Evolutionary conservation across 2,113 vertebrate genomes (phyloP), one percentile per base, ranked within the genome.

Genomic region (Bos javanicus): DNA sequence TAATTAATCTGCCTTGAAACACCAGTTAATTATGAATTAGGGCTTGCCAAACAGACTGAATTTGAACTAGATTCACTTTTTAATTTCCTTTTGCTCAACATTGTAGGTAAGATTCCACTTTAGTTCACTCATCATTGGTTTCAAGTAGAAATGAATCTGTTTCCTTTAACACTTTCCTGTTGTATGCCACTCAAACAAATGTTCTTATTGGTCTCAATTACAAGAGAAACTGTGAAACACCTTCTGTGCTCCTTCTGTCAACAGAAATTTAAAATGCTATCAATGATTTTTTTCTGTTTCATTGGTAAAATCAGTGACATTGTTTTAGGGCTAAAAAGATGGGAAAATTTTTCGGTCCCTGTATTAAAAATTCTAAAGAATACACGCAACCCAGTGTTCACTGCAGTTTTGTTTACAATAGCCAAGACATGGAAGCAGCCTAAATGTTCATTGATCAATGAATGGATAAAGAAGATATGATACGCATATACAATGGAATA

Each of bases 1-100:
- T 90, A 97, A 97, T 98, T 97, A 97, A 95, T 93, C 87, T 97
- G 74, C 82, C 78, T 26, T 93, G 80, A 94, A 97, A 94, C 30
- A 85, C 54, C 28, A 82, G 94, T 83, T 97, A 93, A 94, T 97
- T 91, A 71, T 87, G 83, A 97, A 98, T 93, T 93, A 97, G 94
- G 96, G 91, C 80, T 96, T 97, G 81, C 81, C 84, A 97, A 97
- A 94, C 54, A 91, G 82, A 90, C 46, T 92, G 91, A 84, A 85
- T 97, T 94, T 93, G 86, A 96, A 95, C 64, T 83, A 50, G 85
- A 90, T 54, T 96, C 88, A 87, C n/a, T 87, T 94, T 97, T 94
- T 33, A 88, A 82, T 91, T 86, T 92, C 95, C 54, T 82, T 96
- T 92, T 91, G 17, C 43, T 97, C 48, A 91, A 15, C 33, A 15